Conservation (phyloP, 1,140 invertebrate genomes). For the Lethrus apterus region DNA sequence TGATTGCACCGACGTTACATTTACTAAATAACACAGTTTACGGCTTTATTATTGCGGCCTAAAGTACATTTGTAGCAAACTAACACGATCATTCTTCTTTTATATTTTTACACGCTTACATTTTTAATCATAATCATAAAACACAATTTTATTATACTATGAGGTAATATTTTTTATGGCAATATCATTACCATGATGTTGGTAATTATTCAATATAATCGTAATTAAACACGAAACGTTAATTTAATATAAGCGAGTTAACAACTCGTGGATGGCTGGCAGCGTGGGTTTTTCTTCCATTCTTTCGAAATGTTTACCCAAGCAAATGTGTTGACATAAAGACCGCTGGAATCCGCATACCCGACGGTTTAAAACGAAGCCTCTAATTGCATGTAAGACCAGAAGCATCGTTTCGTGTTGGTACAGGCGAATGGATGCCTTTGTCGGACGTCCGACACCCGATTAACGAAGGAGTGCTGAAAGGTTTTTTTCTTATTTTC, state of each 20-base stretch:
- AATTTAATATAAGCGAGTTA: neutral
- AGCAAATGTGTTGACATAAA: neutral
- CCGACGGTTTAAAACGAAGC: constrained; percentile 2
- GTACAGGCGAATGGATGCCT: constrained; percentile 17
- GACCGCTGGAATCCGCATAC: neutral
- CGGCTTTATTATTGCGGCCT: constrained; percentile 35
- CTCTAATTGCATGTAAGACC: constrained; percentile 21
- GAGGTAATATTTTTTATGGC: no score
- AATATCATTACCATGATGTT: neutral
- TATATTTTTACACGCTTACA: constrained; percentile 1
- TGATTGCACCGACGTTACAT: constrained; percentile 35
- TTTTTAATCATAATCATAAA: neutral
- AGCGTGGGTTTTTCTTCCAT: no score
- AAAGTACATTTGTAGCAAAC: constrained; percentile 12
- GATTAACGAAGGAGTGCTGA: constrained; percentile 21
- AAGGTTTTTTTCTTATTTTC: constrained; percentile 17
- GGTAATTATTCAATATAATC: neutral
- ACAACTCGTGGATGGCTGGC: no score
- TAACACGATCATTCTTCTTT: neutral
- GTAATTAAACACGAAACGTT: neutral
- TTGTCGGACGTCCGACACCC: constrained; percentile 20
- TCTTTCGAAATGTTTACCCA: neutral
- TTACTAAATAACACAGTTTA: constrained; percentile 39
- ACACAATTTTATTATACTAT: no score
- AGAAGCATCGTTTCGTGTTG: constrained; percentile 18